A percentile compares a stretch with the other conserved stretches of the same genome.
Conservation (phyloP, 2,888 invertebrate species). For the Lasius platythorax region DNA sequence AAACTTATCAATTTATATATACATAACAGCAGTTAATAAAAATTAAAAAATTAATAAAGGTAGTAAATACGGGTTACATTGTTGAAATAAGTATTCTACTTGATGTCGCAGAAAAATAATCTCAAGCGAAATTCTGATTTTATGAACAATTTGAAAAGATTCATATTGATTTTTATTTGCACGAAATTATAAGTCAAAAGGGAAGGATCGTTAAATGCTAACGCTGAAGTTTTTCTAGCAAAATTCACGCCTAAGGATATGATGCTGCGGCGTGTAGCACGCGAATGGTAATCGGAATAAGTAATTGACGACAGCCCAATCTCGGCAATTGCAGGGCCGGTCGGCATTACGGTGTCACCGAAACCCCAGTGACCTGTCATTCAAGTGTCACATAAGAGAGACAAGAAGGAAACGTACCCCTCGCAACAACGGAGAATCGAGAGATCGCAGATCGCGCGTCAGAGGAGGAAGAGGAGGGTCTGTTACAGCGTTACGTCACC, state of each 20-base stretch:
- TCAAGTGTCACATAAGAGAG: slow-evolving; percentile 81
- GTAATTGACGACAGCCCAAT: slow-evolving; percentile 79
- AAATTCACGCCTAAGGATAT: not conserved
- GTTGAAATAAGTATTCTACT: not conserved
- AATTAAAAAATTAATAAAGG: not conserved
- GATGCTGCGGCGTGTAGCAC: not conserved
- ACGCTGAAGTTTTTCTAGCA: not conserved
- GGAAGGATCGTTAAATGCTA: not conserved
- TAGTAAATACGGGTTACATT: not conserved
- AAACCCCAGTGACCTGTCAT: slow-evolving; percentile 82
- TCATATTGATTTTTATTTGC: not conserved
- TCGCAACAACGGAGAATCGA: slow-evolving; percentile 49
- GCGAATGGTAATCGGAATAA: slow-evolving; percentile 70
- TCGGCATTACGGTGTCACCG: slow-evolving; percentile 80
- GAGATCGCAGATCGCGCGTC: slow-evolving; percentile 47
- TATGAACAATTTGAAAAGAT: too few species aligned
- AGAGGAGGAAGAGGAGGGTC: not conserved
- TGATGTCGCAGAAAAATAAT: not conserved
- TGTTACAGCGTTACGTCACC: slow-evolving; percentile 50
- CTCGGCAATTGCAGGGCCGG: slow-evolving; percentile 72
- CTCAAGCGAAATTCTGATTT: not conserved
- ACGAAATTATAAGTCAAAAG: not conserved
- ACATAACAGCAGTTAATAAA: not conserved
- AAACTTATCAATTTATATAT: not conserved
- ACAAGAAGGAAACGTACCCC: slow-evolving; percentile 54